Evolutionary conservation across 2,888 invertebrate species (phyloP).

Genomic region (Abrostola tripartita): DNA sequence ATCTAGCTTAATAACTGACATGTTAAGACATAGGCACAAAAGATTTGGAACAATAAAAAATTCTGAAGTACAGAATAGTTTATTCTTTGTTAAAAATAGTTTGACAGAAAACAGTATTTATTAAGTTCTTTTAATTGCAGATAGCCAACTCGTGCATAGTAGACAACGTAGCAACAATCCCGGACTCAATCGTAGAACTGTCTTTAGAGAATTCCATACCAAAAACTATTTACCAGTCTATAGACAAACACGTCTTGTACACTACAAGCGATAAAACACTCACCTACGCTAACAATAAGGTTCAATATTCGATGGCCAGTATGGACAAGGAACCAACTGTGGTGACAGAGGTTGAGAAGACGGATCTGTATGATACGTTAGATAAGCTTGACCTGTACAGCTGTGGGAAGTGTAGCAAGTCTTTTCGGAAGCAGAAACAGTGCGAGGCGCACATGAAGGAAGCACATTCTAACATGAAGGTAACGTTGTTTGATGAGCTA

Average conservation of each 20-base stretch:
- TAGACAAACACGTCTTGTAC: constrained; percentile 81
- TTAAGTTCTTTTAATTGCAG: constrained; percentile 69
- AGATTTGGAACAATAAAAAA: neutral
- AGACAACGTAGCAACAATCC: constrained; percentile 79
- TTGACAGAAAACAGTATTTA: neutral
- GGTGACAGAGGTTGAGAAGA: constrained; percentile 64
- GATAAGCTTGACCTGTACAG: constrained; percentile 76
- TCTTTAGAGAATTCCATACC: constrained; percentile 82
- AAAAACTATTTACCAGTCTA: constrained; percentile 81
- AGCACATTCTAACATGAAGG: constrained; percentile 75
- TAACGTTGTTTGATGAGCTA: neutral
- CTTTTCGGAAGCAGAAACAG: constrained; percentile 90
- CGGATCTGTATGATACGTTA: constrained; percentile 74
- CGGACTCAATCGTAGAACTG: constrained; percentile 84
- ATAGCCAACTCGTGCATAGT: constrained; percentile 84
- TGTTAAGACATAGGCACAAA: too few relatives aligned
- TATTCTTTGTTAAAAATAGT: neutral
- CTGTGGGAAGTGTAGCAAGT: constrained; percentile 85
- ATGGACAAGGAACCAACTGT: constrained; percentile 71
- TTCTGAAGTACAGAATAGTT: too few relatives aligned
- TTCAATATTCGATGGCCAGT: constrained; percentile 78
- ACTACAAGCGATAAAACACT: constrained; percentile 76
- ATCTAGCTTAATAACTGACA: too few relatives aligned
- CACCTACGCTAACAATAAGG: constrained; percentile 72
- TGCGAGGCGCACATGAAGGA: constrained; percentile 90